phyloP scores from a whole-genome alignment of 2,113 vertebrate genomes.

The Taxidea taxus region DNA sequence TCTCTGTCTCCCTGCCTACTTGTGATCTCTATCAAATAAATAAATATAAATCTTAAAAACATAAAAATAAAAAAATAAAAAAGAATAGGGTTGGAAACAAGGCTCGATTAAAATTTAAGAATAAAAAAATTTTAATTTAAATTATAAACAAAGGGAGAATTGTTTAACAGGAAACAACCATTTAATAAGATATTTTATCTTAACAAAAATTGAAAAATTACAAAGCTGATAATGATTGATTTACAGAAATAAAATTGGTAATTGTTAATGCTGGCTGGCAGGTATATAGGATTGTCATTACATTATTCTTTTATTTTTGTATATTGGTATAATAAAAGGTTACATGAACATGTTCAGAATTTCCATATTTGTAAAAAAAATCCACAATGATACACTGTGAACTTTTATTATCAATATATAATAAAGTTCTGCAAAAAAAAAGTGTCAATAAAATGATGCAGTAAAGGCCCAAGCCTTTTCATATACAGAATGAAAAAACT shows the following conservation, averaged over 20 bases:
- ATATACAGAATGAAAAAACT: background rate
- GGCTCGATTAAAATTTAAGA: background rate
- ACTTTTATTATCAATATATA: background rate
- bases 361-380: background rate
- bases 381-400: background rate
- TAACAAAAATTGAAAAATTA: background rate
- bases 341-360: background rate
- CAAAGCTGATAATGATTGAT: background rate
- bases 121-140: background rate
- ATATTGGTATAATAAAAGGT: background rate
- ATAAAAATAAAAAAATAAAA: background rate
- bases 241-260: background rate
- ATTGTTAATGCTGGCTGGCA: background rate
- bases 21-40: too few species aligned
- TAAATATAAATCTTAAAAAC: too few species aligned
- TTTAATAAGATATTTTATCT: background rate
- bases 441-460: background rate
- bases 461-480: background rate
- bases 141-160: background rate
- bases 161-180: background rate
- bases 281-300: background rate
- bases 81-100: background rate
- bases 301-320: background rate
- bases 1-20: too few species aligned
- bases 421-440: background rate